Conservation (phyloP, 2,888 invertebrate species). For the Alcis repandata region DNA sequence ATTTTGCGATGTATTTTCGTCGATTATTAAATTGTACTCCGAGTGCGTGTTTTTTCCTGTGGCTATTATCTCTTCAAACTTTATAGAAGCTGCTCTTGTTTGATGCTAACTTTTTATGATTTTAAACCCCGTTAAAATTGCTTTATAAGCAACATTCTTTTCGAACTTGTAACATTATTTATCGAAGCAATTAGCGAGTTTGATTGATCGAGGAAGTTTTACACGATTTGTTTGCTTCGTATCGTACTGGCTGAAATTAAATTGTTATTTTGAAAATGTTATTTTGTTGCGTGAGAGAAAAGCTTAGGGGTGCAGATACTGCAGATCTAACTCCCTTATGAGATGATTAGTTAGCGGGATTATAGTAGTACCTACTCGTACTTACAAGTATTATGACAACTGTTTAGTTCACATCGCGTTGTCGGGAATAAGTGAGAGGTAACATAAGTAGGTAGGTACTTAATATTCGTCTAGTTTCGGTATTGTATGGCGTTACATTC, state of each 20-base stretch:
- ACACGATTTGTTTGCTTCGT: slow-evolving; percentile 11
- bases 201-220: slow-evolving; percentile 24
- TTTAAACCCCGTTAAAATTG: slow-evolving; percentile 10
- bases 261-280: slow-evolving; percentile 5
- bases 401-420: too few relatives aligned
- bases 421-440: too few relatives aligned
- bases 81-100: slow-evolving; percentile 4
- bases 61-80: slow-evolving; percentile 32
- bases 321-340: too few relatives aligned
- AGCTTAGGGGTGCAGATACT: too few relatives aligned
- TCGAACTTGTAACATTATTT: slow-evolving; percentile 16
- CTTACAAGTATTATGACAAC: too few relatives aligned
- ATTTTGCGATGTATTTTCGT: slow-evolving; percentile 59
- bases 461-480: too few relatives aligned
- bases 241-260: background rate
- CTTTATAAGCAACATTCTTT: slow-evolving; percentile 20
- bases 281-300: background rate
- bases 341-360: too few relatives aligned
- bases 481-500: too few relatives aligned
- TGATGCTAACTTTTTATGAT: slow-evolving; percentile 1
- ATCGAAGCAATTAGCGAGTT: slow-evolving; percentile 15
- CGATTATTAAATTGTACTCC: slow-evolving; percentile 45
- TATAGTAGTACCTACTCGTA: too few relatives aligned
- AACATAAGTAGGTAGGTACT: too few relatives aligned
- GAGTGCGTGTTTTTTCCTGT: slow-evolving; percentile 32